Percentiles rank a stretch among this genome's conserved stretches.
Evolutionary conservation across 2,797 vertebrate genomes (phyloP).

Genomic region (Tauraco hartlaubi): DNA sequence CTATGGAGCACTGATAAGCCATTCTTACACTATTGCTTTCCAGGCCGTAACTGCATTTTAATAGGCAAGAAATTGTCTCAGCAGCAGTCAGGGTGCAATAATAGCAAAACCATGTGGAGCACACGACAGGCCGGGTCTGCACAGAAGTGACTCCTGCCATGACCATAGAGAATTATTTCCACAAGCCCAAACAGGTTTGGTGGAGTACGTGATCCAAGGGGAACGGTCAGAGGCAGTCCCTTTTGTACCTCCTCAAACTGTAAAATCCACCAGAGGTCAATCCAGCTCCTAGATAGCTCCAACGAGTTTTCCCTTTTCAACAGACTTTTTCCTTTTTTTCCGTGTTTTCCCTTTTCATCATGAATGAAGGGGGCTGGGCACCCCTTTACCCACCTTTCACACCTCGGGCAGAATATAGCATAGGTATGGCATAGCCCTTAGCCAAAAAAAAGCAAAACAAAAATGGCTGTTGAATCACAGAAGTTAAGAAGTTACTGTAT

Average conservation of each 20-base stretch:
- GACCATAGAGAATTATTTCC: background rate
- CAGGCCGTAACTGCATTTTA: slow-evolving; percentile 65
- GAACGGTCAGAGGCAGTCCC: background rate
- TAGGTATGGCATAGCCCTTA: background rate
- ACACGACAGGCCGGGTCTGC: background rate
- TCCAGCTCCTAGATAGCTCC: background rate
- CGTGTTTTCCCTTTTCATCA: background rate
- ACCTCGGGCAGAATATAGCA: background rate
- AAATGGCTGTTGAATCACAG: background rate
- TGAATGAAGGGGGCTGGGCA: background rate
- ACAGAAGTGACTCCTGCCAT: background rate
- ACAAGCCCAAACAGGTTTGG: background rate
- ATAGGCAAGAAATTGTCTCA: slow-evolving; percentile 76
- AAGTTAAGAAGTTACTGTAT: background rate
- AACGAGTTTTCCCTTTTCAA: background rate
- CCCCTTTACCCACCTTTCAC: background rate
- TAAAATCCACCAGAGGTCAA: background rate
- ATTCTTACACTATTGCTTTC: slow-evolving; percentile 42
- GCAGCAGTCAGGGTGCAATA: slow-evolving; percentile 66
- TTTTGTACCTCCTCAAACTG: background rate
- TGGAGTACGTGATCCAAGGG: background rate
- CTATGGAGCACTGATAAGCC: slow-evolving; percentile 63
- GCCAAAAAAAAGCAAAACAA: background rate
- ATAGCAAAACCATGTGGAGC: slow-evolving; percentile 38
- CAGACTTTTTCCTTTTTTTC: background rate